phyloP scores from a whole-genome alignment of 2,113 vertebrate species.

The Halcyon malimbica region DNA sequence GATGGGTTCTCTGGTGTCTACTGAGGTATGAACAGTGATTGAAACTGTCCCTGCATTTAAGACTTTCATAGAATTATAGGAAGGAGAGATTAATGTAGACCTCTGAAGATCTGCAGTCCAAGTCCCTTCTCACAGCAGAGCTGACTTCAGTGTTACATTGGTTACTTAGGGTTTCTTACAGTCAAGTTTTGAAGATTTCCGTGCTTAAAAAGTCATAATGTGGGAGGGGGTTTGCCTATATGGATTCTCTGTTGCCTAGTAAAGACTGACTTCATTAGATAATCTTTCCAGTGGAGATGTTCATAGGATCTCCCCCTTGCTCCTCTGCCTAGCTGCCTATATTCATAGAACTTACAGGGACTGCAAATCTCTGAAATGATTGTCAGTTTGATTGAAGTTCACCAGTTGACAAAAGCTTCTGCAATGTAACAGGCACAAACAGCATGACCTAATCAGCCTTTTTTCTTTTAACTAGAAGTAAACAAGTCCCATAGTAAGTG shows the following conservation, averaged over 20 bases:
- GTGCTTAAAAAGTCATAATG: neutral
- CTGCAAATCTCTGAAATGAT: neutral
- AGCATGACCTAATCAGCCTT: neutral
- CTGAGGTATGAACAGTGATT: neutral
- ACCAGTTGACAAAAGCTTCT: neutral
- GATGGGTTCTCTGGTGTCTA: neutral
- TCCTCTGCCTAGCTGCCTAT: neutral
- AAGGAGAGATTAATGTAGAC: neutral
- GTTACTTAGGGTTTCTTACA: neutral
- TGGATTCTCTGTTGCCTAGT: neutral
- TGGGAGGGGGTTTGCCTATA: rapidly evolving
- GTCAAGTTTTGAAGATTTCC: neutral
- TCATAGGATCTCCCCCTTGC: neutral
- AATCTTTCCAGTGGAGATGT: neutral
- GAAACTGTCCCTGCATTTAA: neutral
- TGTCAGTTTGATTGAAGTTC: neutral
- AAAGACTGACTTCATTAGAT: neutral
- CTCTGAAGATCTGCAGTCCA: neutral
- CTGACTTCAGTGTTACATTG: neutral
- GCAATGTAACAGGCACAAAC: neutral
- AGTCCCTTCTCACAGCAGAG: neutral
- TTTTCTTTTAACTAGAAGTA: neutral
- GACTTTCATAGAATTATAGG: neutral
- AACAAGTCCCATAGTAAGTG: neutral
- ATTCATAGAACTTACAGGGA: neutral